These are phyloP conservation scores for Pogonocherus hispidulus DNA, from an alignment of 2,888 invertebrate genomes.

Conservation along the genomic window DNA sequence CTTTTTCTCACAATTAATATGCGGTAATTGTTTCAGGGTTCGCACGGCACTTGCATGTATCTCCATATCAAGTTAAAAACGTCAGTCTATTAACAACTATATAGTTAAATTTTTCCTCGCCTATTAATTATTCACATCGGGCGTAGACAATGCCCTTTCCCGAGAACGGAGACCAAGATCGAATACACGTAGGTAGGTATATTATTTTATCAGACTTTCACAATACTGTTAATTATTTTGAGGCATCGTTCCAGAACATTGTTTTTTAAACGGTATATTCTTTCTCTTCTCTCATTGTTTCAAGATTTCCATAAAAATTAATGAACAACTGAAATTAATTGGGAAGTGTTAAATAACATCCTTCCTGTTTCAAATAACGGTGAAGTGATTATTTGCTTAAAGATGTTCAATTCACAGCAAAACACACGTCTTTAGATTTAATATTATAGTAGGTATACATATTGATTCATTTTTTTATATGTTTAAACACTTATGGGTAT, in stretches of 20 bases:
- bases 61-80: slow-evolving; percentile 19
- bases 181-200: slow-evolving; percentile 11
- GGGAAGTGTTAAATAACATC: slow-evolving; percentile 17
- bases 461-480: too few species aligned
- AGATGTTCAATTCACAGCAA: too few species aligned
- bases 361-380: neutral
- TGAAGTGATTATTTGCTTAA: too few species aligned
- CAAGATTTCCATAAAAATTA: slow-evolving; percentile 36
- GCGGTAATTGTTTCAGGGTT: slow-evolving; percentile 20
- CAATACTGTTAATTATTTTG: slow-evolving; percentile 49
- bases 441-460: too few species aligned
- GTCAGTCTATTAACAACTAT: slow-evolving; percentile 16
- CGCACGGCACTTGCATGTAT: slow-evolving; percentile 31
- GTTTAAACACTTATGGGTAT: too few species aligned
- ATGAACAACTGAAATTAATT: slow-evolving; percentile 8
- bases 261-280: slow-evolving; percentile 48
- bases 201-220: slow-evolving; percentile 44
- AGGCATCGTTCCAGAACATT: slow-evolving; percentile 50
- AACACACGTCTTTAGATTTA: too few species aligned
- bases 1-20: slow-evolving; percentile 31
- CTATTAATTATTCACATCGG: slow-evolving; percentile 21
- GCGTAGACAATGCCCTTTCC: slow-evolving; percentile 19
- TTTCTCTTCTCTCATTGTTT: slow-evolving; percentile 44
- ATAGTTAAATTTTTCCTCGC: slow-evolving; percentile 21
- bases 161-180: slow-evolving; percentile 7